Evolutionary conservation across 2,797 vertebrate genomes (phyloP).

Genomic region (Sphaeramia orbicularis): DNA sequence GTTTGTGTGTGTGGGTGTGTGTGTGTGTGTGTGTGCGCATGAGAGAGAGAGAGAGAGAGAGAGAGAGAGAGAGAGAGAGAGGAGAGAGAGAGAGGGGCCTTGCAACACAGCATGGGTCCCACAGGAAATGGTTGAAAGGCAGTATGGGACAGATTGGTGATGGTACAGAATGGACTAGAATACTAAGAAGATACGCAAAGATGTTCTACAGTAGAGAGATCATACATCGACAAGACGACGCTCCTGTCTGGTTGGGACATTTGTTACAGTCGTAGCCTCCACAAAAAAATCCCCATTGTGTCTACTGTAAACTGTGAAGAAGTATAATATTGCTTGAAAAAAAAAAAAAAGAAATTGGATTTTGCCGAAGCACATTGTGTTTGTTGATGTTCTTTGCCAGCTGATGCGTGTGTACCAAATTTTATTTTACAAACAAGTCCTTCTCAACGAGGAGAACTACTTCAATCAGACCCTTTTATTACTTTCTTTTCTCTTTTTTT

Average conservation of each 20-base stretch:
- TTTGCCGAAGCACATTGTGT: conserved; percentile 56
- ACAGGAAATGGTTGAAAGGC: conserved; percentile 83
- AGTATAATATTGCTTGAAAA: conserved; percentile 25
- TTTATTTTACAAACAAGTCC: conserved; percentile 50
- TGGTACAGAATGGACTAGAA: conserved; percentile 76
- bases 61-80: conserved; percentile 19
- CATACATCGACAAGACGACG: conserved; percentile 42
- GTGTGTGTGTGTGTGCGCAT: too few species aligned
- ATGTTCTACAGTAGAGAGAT: conserved; percentile 60
- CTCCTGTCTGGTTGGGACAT: conserved; percentile 60
- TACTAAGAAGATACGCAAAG: conserved; percentile 74
- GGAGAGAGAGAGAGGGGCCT: conserved; percentile 57
- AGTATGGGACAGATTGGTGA: conserved; percentile 84
- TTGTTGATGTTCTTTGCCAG: conserved; percentile 60
- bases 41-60: too few species aligned
- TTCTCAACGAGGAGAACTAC: conserved; percentile 21
- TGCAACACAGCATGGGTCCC: conserved; percentile 79
- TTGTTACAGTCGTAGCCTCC: conserved; percentile 50
- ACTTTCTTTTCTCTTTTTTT: too few species aligned
- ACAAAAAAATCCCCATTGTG: conserved; percentile 15
- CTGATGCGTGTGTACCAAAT: conserved; percentile 62
- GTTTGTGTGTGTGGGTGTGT: conserved; percentile 29
- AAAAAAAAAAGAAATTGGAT: conserved; percentile 54
- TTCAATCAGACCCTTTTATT: conserved; percentile 22
- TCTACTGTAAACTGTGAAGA: conserved; percentile 30